Conservation (phyloP, 2,888 invertebrate species). For the Tipula confusa region DNA sequence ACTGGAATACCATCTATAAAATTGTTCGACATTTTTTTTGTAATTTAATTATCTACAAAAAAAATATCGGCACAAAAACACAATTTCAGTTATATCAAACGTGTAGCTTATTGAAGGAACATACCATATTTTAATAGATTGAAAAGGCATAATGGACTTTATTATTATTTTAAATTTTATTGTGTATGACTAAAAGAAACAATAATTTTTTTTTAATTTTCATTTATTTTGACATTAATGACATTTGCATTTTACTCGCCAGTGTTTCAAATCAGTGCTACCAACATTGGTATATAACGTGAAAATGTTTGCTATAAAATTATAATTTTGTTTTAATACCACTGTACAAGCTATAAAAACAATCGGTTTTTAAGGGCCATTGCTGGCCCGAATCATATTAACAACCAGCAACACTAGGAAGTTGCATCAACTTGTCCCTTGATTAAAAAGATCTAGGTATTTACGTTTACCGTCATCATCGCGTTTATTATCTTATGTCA, state of each 20-base stretch:
- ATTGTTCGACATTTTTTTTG: slow-evolving; percentile 41
- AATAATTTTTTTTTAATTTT: not conserved
- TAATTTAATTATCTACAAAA: slow-evolving; percentile 8
- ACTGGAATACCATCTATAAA: slow-evolving; percentile 82
- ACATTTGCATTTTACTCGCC: not conserved
- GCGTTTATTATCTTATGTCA: too few species aligned
- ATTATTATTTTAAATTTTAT: not conserved
- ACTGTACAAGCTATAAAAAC: too few species aligned
- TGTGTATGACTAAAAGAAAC: not conserved
- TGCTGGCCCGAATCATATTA: too few species aligned
- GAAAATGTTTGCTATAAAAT: not conserved
- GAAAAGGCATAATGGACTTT: not conserved
- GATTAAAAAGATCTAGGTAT: too few species aligned
- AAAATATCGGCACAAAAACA: not conserved
- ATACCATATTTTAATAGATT: not conserved
- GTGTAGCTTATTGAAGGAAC: not conserved
- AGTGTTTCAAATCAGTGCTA: not conserved
- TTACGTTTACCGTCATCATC: too few species aligned
- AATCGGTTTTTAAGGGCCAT: too few species aligned
- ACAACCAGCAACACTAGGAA: too few species aligned
- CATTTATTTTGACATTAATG: slow-evolving; percentile 20
- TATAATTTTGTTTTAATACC: too few species aligned
- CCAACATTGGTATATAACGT: not conserved
- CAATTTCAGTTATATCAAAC: not conserved
- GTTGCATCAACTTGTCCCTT: too few species aligned